Conservation (phyloP, 1,140 invertebrate species). For the Rhysida immarginata region DNA sequence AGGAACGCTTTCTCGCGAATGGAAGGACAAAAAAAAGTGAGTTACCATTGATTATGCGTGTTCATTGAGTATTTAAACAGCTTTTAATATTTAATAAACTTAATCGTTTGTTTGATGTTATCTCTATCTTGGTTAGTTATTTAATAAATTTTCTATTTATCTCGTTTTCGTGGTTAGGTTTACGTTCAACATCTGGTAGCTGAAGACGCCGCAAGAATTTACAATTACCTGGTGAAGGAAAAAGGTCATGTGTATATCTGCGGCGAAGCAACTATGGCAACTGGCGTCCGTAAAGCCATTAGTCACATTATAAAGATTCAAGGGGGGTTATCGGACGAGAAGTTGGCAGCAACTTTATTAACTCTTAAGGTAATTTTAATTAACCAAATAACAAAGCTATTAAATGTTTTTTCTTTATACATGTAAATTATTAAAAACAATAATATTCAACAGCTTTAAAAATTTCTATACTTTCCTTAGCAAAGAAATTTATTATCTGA, state of each 20-base stretch:
- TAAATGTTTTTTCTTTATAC: too few relatives aligned
- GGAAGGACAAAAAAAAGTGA: constrained; percentile 20
- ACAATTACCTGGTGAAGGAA: constrained; percentile 19
- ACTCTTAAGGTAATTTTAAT: too few relatives aligned
- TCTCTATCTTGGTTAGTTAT: background rate
- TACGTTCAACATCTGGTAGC: constrained; percentile 29
- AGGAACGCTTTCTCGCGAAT: constrained; percentile 26
- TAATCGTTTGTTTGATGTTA: background rate
- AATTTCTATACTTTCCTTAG: too few relatives aligned
- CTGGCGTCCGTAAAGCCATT: constrained; percentile 15
- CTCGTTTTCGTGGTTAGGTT: constrained; percentile 18
- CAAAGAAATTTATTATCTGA: too few relatives aligned
- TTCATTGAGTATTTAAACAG: too few relatives aligned
- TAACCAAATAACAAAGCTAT: too few relatives aligned
- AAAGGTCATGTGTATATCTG: constrained; percentile 32
- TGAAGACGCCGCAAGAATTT: constrained; percentile 20
- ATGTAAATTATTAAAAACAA: too few relatives aligned
- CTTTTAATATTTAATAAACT: background rate
- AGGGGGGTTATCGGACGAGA: too few relatives aligned
- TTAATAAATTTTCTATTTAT: background rate
- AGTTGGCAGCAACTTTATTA: too few relatives aligned
- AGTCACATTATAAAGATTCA: too few relatives aligned
- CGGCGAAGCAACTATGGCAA: constrained; percentile 20
- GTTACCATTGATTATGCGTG: background rate
- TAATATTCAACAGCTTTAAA: too few relatives aligned